Percentiles rank a stretch among this genome's conserved stretches.
phyloP scores from a whole-genome alignment of 1,140 invertebrate genomes.

The Stegodyphus dumicola region DNA sequence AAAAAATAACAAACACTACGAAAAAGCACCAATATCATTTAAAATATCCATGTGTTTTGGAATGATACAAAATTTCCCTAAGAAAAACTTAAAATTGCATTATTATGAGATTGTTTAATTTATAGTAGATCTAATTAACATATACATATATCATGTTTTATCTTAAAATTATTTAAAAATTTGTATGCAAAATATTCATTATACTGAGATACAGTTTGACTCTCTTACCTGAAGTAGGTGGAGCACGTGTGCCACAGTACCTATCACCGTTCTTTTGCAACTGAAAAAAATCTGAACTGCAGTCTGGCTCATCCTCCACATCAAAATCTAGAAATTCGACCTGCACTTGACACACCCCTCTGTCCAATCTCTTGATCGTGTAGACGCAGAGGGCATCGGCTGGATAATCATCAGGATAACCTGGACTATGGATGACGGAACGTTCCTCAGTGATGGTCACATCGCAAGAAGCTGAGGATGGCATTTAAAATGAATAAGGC shows the following conservation, averaged over 20 bases:
- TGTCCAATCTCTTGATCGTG: constrained; percentile 42
- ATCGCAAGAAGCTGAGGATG: constrained; percentile 52
- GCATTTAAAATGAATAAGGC: background rate
- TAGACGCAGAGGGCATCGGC: constrained; percentile 56
- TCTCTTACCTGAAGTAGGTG: constrained; percentile 23
- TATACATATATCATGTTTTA: too few relatives aligned
- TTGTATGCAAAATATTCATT: too few relatives aligned
- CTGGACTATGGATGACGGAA: constrained; percentile 55
- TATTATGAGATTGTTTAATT: too few relatives aligned
- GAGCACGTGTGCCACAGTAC: constrained; percentile 49
- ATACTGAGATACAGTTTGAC: too few relatives aligned
- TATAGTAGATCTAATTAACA: too few relatives aligned
- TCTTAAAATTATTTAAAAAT: too few relatives aligned
- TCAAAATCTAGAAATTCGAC: constrained; percentile 63
- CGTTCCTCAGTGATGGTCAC: constrained; percentile 39
- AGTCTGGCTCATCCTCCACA: constrained; percentile 55
- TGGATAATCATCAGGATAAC: constrained; percentile 62
- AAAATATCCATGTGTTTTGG: too few relatives aligned
- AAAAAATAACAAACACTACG: too few relatives aligned
- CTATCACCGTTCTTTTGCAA: constrained; percentile 59
- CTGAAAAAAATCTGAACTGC: constrained; percentile 61
- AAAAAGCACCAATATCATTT: too few relatives aligned
- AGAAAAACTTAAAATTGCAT: too few relatives aligned
- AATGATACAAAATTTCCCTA: too few relatives aligned
- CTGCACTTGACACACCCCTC: constrained; percentile 56